Percentiles rank a stretch among this genome's conserved stretches.
phyloP scores from a whole-genome alignment of 2,797 vertebrate species.

The Percopsis omiscomaycus region DNA sequence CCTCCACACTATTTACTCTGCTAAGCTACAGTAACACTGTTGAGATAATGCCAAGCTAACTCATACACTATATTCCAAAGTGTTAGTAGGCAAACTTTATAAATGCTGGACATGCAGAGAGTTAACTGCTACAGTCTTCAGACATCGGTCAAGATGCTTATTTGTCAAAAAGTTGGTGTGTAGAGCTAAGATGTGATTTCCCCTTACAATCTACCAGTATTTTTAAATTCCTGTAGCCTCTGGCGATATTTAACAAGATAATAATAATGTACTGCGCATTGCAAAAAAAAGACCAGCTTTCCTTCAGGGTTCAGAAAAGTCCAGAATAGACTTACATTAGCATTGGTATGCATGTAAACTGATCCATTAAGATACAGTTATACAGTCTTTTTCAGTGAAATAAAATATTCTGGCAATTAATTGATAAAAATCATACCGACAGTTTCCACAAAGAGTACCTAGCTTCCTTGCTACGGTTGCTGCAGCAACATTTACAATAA shows the following conservation, averaged over 20 bases:
- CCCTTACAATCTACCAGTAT: conserved; percentile 15
- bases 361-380: too few species aligned
- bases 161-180: conserved; percentile 5
- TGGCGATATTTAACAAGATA: conserved; percentile 22
- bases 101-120: conserved; percentile 27
- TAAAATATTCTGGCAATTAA: too few species aligned
- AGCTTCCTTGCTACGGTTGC: too few species aligned
- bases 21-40: conserved; percentile 10
- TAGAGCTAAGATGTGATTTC: conserved; percentile 32
- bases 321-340: too few species aligned
- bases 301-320: too few species aligned
- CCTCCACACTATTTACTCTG: too few species aligned
- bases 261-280: conserved; percentile 33
- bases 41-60: conserved; percentile 27
- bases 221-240: conserved; percentile 21
- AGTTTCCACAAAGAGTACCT: too few species aligned
- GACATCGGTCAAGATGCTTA: conserved; percentile 11
- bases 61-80: conserved; percentile 22
- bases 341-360: too few species aligned
- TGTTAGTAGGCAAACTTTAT: conserved; percentile 21
- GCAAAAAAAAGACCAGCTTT: conserved; percentile 13
- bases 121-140: conserved; percentile 26
- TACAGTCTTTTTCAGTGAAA: too few species aligned
- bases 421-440: too few species aligned
- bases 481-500: too few species aligned